phyloP scores from a whole-genome alignment of 1,140 invertebrate species.

The Archivesica marissinica region DNA sequence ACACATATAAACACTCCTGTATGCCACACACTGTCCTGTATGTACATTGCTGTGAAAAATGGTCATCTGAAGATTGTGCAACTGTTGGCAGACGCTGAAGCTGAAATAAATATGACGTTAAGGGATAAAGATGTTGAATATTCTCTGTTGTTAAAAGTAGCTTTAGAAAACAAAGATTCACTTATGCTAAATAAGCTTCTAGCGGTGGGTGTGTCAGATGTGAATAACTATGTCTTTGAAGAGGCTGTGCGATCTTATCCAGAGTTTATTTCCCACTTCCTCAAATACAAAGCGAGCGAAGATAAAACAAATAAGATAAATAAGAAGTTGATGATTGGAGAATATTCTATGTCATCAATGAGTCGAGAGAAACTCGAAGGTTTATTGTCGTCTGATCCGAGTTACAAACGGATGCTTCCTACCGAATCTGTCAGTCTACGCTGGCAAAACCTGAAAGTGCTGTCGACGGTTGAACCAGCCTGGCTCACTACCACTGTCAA shows the following conservation, averaged over 20 bases:
- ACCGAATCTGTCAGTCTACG: slow-evolving; percentile 95
- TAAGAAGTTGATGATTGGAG: slow-evolving; percentile 65
- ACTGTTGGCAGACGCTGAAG: slow-evolving; percentile 89
- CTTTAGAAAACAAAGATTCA: slow-evolving; percentile 88
- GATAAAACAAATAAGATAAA: slow-evolving; percentile 73
- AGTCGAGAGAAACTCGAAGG: slow-evolving; percentile 53
- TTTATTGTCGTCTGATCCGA: slow-evolving; percentile 65
- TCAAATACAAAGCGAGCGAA: slow-evolving; percentile 75
- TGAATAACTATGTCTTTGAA: slow-evolving; percentile 91
- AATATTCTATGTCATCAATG: slow-evolving; percentile 31
- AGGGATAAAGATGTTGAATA: slow-evolving; percentile 73
- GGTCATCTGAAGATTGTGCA: slow-evolving; percentile 90
- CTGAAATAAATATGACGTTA: slow-evolving; percentile 84
- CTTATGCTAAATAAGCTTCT: slow-evolving; percentile 89
- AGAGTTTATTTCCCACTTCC: slow-evolving; percentile 88
- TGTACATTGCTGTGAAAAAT: slow-evolving; percentile 87
- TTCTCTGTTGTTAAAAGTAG: slow-evolving; percentile 89
- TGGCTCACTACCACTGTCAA: slow-evolving; percentile 89
- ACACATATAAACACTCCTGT: slow-evolving; percentile 44
- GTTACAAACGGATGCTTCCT: slow-evolving; percentile 89
- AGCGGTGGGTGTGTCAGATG: slow-evolving; percentile 93
- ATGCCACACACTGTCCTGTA: slow-evolving; percentile 30
- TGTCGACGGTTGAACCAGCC: slow-evolving; percentile 87
- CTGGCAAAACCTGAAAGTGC: slow-evolving; percentile 92
- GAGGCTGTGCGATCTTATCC: slow-evolving; percentile 90